Percentiles rank a stretch among this genome's conserved stretches.
Evolutionary conservation across 2,888 invertebrate species (phyloP).

Genomic region (Drosophila nr. perissopoda): DNA sequence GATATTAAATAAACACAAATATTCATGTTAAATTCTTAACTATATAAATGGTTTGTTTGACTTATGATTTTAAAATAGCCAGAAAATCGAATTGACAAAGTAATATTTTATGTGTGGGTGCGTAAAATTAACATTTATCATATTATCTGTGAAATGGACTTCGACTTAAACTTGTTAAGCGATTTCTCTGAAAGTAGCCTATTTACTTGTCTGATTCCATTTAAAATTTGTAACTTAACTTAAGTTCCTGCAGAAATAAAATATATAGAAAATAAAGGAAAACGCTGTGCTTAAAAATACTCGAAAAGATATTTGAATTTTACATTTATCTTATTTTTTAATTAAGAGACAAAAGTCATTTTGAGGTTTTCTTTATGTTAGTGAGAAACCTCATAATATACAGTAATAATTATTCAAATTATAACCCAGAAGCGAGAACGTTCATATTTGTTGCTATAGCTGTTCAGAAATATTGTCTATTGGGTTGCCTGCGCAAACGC

Average conservation of each 20-base stretch:
- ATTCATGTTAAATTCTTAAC: not conserved
- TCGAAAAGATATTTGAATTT: not conserved
- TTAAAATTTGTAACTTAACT: not conserved
- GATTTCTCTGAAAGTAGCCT: not conserved
- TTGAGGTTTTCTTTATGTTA: not conserved
- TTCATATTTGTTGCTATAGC: not conserved
- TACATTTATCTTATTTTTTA: not conserved
- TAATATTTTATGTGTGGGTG: not conserved
- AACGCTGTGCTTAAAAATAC: not conserved
- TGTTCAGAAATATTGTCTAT: conserved; percentile 29
- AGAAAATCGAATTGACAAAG: not conserved
- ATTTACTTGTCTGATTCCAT: not conserved
- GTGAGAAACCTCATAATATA: not conserved
- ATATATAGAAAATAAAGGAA: not conserved
- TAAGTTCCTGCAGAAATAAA: not conserved
- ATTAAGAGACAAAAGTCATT: not conserved
- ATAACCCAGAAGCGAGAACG: not conserved
- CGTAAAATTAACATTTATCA: not conserved
- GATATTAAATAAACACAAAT: not conserved
- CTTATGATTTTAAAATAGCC: not conserved
- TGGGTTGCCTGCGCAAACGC: conserved; percentile 73
- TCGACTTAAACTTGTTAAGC: not conserved
- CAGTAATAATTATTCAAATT: not conserved
- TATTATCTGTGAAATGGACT: not conserved
- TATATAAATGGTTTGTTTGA: not conserved